phyloP scores from a whole-genome alignment of 2,113 vertebrate genomes.

The Tachysurus vachellii region DNA sequence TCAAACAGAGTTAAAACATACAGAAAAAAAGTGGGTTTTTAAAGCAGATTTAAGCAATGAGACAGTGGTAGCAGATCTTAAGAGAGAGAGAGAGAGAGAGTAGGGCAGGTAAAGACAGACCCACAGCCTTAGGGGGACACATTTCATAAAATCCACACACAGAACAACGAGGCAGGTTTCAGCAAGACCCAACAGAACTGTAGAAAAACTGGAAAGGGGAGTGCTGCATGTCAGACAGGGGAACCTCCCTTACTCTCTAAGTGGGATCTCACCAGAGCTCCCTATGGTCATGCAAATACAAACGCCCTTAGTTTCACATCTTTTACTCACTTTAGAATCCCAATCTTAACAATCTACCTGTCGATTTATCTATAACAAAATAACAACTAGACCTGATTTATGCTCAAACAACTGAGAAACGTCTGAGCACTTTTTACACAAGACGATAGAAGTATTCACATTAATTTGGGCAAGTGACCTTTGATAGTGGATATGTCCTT shows the following conservation, averaged over 20 bases:
- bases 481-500: neutral
- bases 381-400: neutral
- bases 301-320: neutral
- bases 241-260: neutral
- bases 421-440: neutral
- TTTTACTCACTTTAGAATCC: neutral
- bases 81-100: conserved; percentile 25
- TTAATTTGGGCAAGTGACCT: neutral
- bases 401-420: neutral
- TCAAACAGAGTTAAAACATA: too few species aligned
- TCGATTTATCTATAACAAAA: neutral
- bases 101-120: conserved; percentile 36
- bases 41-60: too few species aligned
- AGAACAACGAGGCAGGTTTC: conserved; percentile 48
- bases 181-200: conserved; percentile 53
- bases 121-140: conserved; percentile 29
- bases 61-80: too few species aligned
- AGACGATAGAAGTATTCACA: neutral
- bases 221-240: neutral
- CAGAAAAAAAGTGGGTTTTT: too few species aligned
- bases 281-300: neutral
- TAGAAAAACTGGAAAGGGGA: conserved; percentile 47
- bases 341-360: neutral
- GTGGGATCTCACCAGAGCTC: neutral
- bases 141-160: conserved; percentile 44